Base-by-base conservation (phyloP, 2,888 invertebrate species). In the Acleris sparsana region DNA sequence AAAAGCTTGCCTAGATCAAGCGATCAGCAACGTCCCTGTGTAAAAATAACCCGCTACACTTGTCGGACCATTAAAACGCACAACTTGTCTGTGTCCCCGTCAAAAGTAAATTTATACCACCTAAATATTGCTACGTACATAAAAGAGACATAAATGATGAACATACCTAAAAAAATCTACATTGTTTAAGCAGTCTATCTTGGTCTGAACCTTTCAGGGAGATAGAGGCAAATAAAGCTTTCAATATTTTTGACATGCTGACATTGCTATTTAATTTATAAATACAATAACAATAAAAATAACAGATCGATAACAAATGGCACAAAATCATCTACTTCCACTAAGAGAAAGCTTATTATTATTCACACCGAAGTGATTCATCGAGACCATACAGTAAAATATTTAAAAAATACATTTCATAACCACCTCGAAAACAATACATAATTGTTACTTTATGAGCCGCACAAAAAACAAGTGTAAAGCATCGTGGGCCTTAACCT, bases 1-100 rank as follows among this genome's bases (percentile, higher is more conserved):
- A 39, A n/a, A 25, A 5, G 18, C 65, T 9, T 61, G 65, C 49
- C 46, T 64, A 44, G 64, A 64, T 49, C 51, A 53, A 9, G 22
- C 48, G 7, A 33, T 53, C 5, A 59, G 44, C 11, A 64, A 64
- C 48, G 55, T 64, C 9, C 46, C 44, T 9, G 4, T 22, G 46
- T 1, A 25, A 56, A 44, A 22, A 13, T 1, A 7, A 46, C 7
- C 44, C 44, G 4, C 20, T 56, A 0, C 13, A 13, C 4, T 22
- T 56, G 6, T 56, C 56, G 13, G 56, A 56, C 44, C 56, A 56
- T 17, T 25, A 56, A 6, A 56, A 16, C 11, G 56, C 44, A 3
- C 56, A 57, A 46, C 5, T 57, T 9, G n/a, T 46, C 2, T 9
- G 1, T 9, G 16, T 57, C 7, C 22, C 44, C n/a, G 25, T 25